Percentiles rank a stretch among this genome's conserved stretches.
phyloP scores from a whole-genome alignment of 92 coral and sea anemone species.

The Umimayanthus chanpuru region DNA sequence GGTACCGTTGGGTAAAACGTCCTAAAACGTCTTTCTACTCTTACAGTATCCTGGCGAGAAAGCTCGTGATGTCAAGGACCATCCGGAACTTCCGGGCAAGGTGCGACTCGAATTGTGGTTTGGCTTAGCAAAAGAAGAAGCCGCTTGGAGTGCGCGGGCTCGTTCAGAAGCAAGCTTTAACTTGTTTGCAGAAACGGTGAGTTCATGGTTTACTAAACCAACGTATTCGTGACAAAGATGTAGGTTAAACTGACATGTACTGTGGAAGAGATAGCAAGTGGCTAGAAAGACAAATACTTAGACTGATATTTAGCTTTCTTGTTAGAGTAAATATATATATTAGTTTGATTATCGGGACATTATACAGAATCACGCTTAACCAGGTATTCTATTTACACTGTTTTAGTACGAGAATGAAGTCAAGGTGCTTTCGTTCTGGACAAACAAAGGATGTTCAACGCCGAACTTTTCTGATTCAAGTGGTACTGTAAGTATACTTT shows the following conservation, averaged over 20 bases:
- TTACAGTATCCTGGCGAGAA: conserved; percentile 51
- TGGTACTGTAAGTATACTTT: too few relatives aligned
- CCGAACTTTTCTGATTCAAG: not conserved
- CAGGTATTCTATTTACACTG: too few relatives aligned
- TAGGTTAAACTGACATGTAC: too few relatives aligned
- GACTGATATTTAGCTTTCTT: too few relatives aligned
- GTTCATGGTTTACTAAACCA: not conserved
- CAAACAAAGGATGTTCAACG: not conserved
- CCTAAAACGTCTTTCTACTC: not conserved
- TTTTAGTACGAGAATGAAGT: conserved; percentile 47
- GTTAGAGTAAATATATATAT: too few relatives aligned
- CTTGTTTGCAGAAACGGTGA: conserved; percentile 56
- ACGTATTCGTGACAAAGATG: too few relatives aligned
- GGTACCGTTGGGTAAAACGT: not conserved
- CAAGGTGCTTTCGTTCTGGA: conserved; percentile 43
- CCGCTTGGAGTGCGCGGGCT: conserved; percentile 44
- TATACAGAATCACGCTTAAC: too few relatives aligned
- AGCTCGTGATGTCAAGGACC: conserved; percentile 35
- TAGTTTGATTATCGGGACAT: too few relatives aligned
- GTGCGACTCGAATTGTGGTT: conserved; percentile 52
- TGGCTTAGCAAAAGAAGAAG: conserved; percentile 51
- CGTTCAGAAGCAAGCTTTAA: conserved; percentile 43
- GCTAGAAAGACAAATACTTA: too few relatives aligned
- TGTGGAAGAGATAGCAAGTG: too few relatives aligned
- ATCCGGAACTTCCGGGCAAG: conserved; percentile 50